Percentiles rank a stretch among this genome's conserved stretches.
These are phyloP conservation scores for Watsonalla binaria DNA, from an alignment of 2,888 invertebrate genomes.

Conservation along the genomic window DNA sequence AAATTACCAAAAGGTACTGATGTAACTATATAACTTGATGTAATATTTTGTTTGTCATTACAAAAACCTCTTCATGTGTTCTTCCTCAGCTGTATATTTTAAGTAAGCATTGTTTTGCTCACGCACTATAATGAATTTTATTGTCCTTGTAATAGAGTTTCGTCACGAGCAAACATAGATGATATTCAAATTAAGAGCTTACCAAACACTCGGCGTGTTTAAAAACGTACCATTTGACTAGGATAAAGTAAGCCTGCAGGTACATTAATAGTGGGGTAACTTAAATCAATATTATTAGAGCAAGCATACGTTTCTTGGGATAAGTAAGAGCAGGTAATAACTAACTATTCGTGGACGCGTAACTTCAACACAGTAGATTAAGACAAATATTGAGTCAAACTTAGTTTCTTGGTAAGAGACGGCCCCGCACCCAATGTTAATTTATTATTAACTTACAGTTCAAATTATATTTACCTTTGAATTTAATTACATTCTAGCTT, in stretches of 20 bases:
- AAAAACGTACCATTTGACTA: conserved; percentile 4
- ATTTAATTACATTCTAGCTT: conserved; percentile 21
- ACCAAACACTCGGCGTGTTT: conserved; percentile 35
- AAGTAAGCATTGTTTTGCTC: too few relatives aligned
- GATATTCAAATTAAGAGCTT: conserved; percentile 34
- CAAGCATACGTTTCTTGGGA: conserved; percentile 50
- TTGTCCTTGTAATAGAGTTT: too few relatives aligned
- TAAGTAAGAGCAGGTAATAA: conserved; percentile 43
- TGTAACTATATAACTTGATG: too few relatives aligned
- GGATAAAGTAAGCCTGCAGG: conserved; percentile 26
- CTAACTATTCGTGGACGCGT: conserved; percentile 42
- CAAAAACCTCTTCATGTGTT: too few relatives aligned
- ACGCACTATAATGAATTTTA: too few relatives aligned
- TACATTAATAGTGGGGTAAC: conserved; percentile 42
- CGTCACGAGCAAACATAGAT: conserved; percentile 22
- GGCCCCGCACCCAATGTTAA: conserved; percentile 51
- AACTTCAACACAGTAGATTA: conserved; percentile 55
- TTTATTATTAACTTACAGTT: conserved; percentile 56
- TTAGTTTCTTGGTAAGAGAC: conserved; percentile 51
- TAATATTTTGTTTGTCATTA: too few relatives aligned
- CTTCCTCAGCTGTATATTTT: too few relatives aligned
- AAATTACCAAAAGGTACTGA: too few relatives aligned
- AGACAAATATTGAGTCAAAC: conserved; percentile 65
- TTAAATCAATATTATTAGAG: conserved; percentile 56
- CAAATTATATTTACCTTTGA: conserved; percentile 38